Base-by-base conservation (phyloP, 2,888 invertebrate genomes). In the Leucoptera coffeella region DNA sequence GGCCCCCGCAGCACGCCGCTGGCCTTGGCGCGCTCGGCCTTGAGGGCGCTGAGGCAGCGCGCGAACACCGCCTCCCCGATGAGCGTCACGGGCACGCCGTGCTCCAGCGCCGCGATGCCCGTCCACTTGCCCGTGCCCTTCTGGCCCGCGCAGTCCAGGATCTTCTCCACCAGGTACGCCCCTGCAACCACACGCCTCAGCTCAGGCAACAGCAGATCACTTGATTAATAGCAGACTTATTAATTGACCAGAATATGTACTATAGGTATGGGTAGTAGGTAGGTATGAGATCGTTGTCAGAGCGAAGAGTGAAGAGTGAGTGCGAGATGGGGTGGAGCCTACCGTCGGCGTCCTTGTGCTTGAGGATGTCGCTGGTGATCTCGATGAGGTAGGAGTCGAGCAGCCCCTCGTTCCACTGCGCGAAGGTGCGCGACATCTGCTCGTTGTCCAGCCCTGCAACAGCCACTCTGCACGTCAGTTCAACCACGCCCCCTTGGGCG, bases 81-180 rank as follows among this genome's bases (percentile, higher is more conserved):
- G 32, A 99, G 81, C 23, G 99, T 99, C 9, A 99, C 95, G 0
- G 99, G 99, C 9, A 93, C 82, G 6, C 96, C 97, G 44, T 91
- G 94, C 43, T 99, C 94, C 13, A 99, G 65, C 0, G 96, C 93
- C 3, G 94, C 80, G 39, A 97, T 91, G 0, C 93, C 96, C 0
- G 99, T 99, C 99, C 99, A 99, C 57, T 99, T 99, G 29, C 99
- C 99, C 0, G 99, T 99, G 26, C 99, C 99, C 59, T 99, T 99
- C 69, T 96, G 90, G 0, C 97, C 97, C 4, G 99, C 99, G 1
- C 91, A 81, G 53, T 99, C 99, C 5, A 86, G 77, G 38, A 99
- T 99, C 55, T 94, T 86, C 19, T 92, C 90, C 33, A 99, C 62
- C 23, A 97, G 62, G 42, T 80, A 81, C 31, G 80, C 64, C 19